phyloP scores from a whole-genome alignment of 2,888 invertebrate species.

The Aphodius granarius region DNA sequence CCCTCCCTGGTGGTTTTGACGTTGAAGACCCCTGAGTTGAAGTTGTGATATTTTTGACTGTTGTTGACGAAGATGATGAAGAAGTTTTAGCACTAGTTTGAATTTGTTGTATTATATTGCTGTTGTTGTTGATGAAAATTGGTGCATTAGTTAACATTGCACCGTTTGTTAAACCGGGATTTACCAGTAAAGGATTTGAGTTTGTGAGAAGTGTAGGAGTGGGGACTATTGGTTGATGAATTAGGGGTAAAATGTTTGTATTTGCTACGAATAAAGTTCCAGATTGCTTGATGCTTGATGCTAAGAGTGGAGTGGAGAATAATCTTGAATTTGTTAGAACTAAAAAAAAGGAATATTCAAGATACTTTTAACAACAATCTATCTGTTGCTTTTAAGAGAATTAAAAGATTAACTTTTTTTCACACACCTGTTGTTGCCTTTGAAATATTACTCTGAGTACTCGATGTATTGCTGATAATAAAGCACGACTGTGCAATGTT shows the following conservation, averaged over 20 bases:
- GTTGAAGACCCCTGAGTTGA: neutral
- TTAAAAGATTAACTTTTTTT: neutral
- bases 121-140: conserved; percentile 13
- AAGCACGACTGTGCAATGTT: conserved; percentile 29
- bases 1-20: neutral
- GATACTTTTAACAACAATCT: neutral
- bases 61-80: neutral
- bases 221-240: conserved; percentile 39
- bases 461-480: conserved; percentile 32
- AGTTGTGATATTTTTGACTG: neutral
- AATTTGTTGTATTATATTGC: neutral
- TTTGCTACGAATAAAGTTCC: conserved; percentile 52
- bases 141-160: conserved; percentile 14
- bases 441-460: conserved; percentile 18
- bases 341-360: conserved; percentile 24
- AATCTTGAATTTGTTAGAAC: conserved; percentile 44
- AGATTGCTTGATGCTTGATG: conserved; percentile 43
- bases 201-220: conserved; percentile 36
- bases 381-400: neutral
- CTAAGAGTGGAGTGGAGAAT: conserved; percentile 43
- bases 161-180: conserved; percentile 33
- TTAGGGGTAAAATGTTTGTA: conserved; percentile 48
- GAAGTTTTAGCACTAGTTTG: neutral
- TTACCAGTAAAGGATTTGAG: conserved; percentile 36
- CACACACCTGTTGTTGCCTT: conserved; percentile 29